Conservation (phyloP, 2,797 vertebrate genomes). For the Hozukius guyotensis region DNA sequence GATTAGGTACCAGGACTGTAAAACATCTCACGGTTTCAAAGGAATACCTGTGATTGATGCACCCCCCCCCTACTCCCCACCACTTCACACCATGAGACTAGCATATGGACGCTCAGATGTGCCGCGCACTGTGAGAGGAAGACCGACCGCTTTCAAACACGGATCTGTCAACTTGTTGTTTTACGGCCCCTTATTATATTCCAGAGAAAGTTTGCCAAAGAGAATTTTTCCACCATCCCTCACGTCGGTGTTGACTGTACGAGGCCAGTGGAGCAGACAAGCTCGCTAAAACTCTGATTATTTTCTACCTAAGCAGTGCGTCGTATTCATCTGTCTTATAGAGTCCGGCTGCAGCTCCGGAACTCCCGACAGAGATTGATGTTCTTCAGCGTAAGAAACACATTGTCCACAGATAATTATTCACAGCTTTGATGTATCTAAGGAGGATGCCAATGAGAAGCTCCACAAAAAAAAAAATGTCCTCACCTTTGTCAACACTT, state of each 20-base stretch:
- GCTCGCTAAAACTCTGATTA: constrained; percentile 53
- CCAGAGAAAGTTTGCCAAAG: constrained; percentile 51
- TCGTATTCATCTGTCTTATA: constrained; percentile 60
- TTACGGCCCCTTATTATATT: constrained; percentile 40
- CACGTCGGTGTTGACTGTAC: constrained; percentile 63
- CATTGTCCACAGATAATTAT: constrained; percentile 39
- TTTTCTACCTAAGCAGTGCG: constrained; percentile 45
- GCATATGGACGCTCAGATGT: constrained; percentile 8
- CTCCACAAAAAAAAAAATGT: background rate
- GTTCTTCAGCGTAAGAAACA: constrained; percentile 31
- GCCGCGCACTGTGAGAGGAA: background rate
- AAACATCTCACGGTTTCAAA: constrained; percentile 76
- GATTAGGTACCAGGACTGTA: constrained; percentile 69
- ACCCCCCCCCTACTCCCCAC: background rate
- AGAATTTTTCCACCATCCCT: constrained; percentile 59
- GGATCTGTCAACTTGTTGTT: constrained; percentile 41
- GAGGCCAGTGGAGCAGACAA: constrained; percentile 73
- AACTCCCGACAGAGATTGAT: constrained; percentile 49
- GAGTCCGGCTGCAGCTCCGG: constrained; percentile 21
- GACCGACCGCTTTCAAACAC: constrained; percentile 15
- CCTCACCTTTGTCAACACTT: constrained; percentile 38
- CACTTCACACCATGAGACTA: background rate
- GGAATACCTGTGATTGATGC: constrained; percentile 59
- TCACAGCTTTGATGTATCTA: constrained; percentile 35
- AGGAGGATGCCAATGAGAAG: constrained; percentile 23